Base-by-base conservation (phyloP, 2,797 vertebrate species). In the Hypotaenidia okinawae region DNA sequence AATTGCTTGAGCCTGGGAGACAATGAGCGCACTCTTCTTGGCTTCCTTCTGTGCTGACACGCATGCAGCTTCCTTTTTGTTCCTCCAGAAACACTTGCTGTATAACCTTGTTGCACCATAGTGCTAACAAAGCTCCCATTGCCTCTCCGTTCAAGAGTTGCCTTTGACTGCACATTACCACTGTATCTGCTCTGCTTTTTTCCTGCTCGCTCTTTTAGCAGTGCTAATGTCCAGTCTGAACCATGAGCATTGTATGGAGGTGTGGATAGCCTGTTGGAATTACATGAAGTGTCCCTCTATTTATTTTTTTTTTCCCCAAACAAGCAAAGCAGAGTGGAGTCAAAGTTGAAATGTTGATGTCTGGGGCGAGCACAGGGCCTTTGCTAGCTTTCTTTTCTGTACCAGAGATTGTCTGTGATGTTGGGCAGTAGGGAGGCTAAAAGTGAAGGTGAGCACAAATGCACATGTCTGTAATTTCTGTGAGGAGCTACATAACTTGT, bases 241-340 rank as follows among this genome's bases (percentile, higher is more conserved):
- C 25, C 16, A 7, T 18, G n/a, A 8, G 33, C 3, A 0, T 79
- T 55, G 11, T 2, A 43, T 0, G 1, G 5, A 67, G 58, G 35
- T 72, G 10, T 54, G 33, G 47, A 17, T 24, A 33, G 14, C 18
- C 5, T 15, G n/a, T 6, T 92, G 78, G 47, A 39, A 63, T 76
- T 55, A 17, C 10, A 4, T 45, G 32, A 47, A 62, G 21, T 9
- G 11, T 54, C 54, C 54, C 13, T 70, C 41, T 83, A 35, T 35
- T 35, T 35, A 41, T 35, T 41, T 55, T 19, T 45, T 45, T 41
- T 72, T 69, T 83, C 45, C 10, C 23, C 43, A 28, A 47, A 33
- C 33, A 57, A 89, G 8, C 41, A 47, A 39, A 67, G 27, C 37
- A 70, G 43, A 28, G 15, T 18, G 23, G n/a, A 22, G 18, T 54